Conservation (phyloP, 2,113 vertebrate genomes). For the Heptranchias perlo region DNA sequence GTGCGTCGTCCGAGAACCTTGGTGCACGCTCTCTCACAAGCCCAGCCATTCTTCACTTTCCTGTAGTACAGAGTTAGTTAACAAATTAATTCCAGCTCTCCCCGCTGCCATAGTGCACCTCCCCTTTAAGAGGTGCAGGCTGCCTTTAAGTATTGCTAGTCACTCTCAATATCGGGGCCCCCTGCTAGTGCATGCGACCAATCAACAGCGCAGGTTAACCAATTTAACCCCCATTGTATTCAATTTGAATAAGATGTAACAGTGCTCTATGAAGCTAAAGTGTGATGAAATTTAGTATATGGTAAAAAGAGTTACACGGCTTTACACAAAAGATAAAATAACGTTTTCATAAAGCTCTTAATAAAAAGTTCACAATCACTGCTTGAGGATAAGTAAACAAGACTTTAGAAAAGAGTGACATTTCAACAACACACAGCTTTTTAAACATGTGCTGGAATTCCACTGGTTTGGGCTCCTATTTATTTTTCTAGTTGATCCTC, state of each 20-base stretch:
- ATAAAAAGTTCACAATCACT: not conserved
- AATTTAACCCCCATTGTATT: no score
- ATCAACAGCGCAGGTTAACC: not conserved
- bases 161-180: no score
- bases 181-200: not conserved
- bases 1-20: no score
- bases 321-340: not conserved
- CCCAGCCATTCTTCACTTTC: no score
- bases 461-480: not conserved
- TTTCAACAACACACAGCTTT: not conserved
- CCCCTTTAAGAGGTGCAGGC: no score
- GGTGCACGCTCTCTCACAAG: no score
- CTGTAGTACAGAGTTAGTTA: no score
- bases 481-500: not conserved
- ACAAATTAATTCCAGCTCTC: no score
- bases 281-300: not conserved
- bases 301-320: not conserved
- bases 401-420: not conserved
- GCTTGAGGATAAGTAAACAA: not conserved
- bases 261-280: not conserved
- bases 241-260: not conserved
- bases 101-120: no score
- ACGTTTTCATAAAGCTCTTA: not conserved
- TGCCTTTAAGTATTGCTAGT: no score
- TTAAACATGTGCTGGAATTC: not conserved